A percentile compares a stretch with the other conserved stretches of the same genome.
Conservation (phyloP, 2,113 vertebrate genomes). For the Indicator maculatus region DNA sequence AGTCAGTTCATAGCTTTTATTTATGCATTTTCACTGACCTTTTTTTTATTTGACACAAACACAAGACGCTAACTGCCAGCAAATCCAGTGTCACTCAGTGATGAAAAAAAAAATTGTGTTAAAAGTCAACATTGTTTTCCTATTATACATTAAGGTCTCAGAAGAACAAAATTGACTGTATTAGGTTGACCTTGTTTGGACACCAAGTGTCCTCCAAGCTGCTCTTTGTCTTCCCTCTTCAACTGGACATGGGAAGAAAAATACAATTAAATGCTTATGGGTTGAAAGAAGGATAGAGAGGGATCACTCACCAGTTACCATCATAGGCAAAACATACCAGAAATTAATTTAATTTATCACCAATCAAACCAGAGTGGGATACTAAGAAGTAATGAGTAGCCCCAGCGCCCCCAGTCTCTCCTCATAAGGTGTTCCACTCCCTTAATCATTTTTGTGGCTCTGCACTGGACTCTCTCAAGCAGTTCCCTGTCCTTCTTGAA, state of each 20-base stretch:
- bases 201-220: fast-evolving
- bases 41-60: slow-evolving; percentile 37
- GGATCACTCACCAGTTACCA: not conserved
- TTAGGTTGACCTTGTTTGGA: not conserved
- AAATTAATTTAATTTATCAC: not conserved
- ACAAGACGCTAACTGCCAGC: not conserved
- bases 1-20: slow-evolving; percentile 23
- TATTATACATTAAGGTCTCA: not conserved
- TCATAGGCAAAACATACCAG: not conserved
- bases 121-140: not conserved
- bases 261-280: not conserved
- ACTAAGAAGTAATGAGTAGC: not conserved
- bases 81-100: not conserved
- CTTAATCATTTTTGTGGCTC: no score
- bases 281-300: not conserved
- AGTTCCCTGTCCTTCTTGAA: no score
- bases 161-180: not conserved
- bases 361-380: not conserved
- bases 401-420: no score
- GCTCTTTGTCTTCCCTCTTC: fast-evolving
- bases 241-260: not conserved
- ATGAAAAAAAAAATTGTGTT: not conserved
- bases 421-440: no score
- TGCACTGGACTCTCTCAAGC: no score
- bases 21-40: slow-evolving; percentile 27